Conservation (phyloP, 2,888 invertebrate species). For the Uropetala carovei region DNA sequence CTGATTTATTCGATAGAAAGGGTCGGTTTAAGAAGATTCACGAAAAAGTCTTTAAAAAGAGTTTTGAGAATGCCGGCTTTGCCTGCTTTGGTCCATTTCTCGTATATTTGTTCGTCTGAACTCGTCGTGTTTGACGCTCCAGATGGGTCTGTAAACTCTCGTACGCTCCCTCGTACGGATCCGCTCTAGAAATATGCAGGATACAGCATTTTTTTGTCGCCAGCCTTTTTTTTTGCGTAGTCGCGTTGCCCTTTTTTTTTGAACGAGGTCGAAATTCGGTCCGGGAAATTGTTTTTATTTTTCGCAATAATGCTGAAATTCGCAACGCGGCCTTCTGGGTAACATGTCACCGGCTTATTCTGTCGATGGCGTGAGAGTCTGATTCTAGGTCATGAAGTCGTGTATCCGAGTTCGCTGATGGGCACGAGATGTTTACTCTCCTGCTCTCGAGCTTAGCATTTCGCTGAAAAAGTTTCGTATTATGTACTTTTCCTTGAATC, state of each 20-base stretch:
- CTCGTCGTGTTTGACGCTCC: no score
- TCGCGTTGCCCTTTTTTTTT: not conserved
- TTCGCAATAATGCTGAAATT: not conserved
- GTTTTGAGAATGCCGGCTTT: no score
- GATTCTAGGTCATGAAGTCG: not conserved
- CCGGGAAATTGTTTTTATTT: not conserved
- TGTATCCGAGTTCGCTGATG: not conserved
- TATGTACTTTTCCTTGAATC: not conserved
- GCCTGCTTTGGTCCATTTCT: no score
- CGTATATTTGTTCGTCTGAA: no score
- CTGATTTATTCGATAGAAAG: no score
- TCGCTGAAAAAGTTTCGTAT: not conserved
- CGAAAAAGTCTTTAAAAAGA: no score
- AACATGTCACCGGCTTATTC: conserved; percentile 26
- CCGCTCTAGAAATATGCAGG: not conserved
- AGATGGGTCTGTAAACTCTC: not conserved
- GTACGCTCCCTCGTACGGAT: not conserved
- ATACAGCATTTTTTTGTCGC: not conserved
- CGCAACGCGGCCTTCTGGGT: not conserved
- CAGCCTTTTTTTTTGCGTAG: not conserved
- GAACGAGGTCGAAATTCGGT: not conserved
- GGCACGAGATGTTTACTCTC: not conserved
- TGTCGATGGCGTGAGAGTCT: not conserved
- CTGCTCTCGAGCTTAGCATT: not conserved
- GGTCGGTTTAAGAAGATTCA: no score